Base-by-base conservation (phyloP, 2,113 vertebrate genomes). In the Bufo gargarizans region DNA sequence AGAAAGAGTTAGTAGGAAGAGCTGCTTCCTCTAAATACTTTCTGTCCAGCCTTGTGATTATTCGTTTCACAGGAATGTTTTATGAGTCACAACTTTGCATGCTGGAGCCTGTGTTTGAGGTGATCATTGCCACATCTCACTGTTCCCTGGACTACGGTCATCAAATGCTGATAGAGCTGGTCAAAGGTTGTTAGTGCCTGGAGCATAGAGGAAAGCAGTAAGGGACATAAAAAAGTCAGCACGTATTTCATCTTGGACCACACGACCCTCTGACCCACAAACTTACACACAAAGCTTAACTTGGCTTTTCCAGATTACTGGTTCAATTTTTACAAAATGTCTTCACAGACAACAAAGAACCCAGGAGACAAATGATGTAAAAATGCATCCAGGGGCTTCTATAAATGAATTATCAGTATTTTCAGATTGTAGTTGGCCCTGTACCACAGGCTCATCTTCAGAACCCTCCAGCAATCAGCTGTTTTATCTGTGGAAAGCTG, bases 181-280 rank as follows among this genome's bases (percentile, higher is more conserved):
- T 3, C 87, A 88, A 88, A 88, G 87, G 87, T 88, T 84, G 59
- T 5, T 43, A 77, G 87, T 88, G 59, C 87, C 87, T 88, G 81
- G 81, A 88, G 78, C 87, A 67, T 33, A 56, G 58, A 83, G 80
- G 71, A 47, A 67, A 56, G 61, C 19, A 47, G 17, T 20, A 47
- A 22, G 50, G 61, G 71, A 59, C 86, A 13, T 50, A 59, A 69
- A 33, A 80, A 69, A 33, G 77, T 80, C 22, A 87, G 49, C 77
- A 22, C 13, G 6, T 77, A 33, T 78, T 86, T 17, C 9, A 80
- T 43, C 10, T 43, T 61, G 55, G 8, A 19, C 22, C 4, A 45
- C 3, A 61, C 5, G 17, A 43, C 13, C 56, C 4, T 9, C 4
- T 3, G 43, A 79, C 43, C 4, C 0, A 8, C 1, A 53, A 79